Percentiles rank a stretch among this genome's conserved stretches.
Evolutionary conservation across 2,113 vertebrate genomes (phyloP).

Genomic region (Leptosomus discolor): DNA sequence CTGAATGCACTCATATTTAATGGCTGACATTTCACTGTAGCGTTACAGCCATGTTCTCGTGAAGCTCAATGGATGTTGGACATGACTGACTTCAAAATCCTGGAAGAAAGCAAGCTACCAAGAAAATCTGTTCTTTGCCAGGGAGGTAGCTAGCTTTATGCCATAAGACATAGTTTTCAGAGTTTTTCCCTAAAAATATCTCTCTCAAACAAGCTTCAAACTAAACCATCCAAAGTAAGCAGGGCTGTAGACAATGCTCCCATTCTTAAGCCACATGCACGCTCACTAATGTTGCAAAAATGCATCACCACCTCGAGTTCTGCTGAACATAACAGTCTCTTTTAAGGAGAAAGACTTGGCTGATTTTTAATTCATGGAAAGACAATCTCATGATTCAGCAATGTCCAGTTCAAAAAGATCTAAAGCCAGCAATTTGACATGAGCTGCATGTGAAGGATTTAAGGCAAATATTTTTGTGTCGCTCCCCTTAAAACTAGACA

Average conservation of each 20-base stretch:
- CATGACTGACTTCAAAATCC: neutral
- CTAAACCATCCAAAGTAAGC: neutral
- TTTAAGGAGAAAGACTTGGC: neutral
- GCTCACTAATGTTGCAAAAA: neutral
- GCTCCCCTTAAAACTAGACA: neutral
- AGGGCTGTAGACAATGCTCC: neutral
- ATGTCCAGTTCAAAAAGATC: neutral
- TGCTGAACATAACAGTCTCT: neutral
- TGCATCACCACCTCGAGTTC: conserved; percentile 10
- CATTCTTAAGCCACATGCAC: neutral
- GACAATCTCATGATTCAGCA: neutral
- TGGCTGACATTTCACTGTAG: neutral
- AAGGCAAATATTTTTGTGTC: neutral
- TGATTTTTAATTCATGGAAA: conserved; percentile 3
- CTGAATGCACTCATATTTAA: neutral
- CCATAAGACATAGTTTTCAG: neutral
- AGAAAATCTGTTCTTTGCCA: neutral
- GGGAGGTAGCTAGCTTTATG: neutral
- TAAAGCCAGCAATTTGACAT: neutral
- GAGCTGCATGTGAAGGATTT: neutral
- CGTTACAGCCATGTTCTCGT: neutral
- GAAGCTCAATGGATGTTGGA: neutral
- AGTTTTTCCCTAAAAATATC: neutral
- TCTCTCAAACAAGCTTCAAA: neutral
- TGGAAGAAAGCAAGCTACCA: neutral